A percentile compares a stretch with the other conserved stretches of the same genome.
Conservation (phyloP, 1,140 invertebrate species). For the Neodiprion pinetum region DNA sequence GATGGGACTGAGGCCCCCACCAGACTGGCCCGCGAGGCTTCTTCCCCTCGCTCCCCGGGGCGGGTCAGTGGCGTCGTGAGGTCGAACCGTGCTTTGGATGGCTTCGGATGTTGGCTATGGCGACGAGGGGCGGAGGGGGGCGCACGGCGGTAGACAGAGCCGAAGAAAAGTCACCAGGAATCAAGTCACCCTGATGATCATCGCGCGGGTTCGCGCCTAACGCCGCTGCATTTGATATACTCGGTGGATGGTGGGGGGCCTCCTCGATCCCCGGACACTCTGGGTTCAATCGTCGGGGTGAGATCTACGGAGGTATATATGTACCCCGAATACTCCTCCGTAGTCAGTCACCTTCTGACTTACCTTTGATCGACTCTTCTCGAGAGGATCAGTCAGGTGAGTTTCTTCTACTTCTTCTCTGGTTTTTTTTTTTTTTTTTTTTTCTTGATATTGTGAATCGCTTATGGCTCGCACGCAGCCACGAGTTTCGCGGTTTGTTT, state of each 20-base stretch:
- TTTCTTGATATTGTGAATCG: slow-evolving; percentile 3
- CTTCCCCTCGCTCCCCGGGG: slow-evolving; percentile 31
- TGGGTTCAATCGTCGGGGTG: slow-evolving; percentile 34
- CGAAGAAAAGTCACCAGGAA: slow-evolving; percentile 1
- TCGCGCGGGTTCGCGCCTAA: not conserved
- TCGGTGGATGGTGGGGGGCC: too few species aligned
- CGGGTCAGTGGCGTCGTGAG: slow-evolving; percentile 56
- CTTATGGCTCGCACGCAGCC: too few species aligned
- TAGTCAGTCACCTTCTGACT: slow-evolving; percentile 56
- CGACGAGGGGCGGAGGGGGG: not conserved
- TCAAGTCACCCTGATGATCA: not conserved
- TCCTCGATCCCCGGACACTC: too few species aligned
- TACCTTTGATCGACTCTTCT: slow-evolving; percentile 45
- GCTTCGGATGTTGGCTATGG: not conserved
- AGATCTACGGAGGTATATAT: slow-evolving; percentile 53
- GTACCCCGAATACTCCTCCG: slow-evolving; percentile 49
- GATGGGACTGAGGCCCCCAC: slow-evolving; percentile 8
- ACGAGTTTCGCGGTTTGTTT: too few species aligned
- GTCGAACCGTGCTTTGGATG: slow-evolving; percentile 35
- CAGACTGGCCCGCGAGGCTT: slow-evolving; percentile 10
- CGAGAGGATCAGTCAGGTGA: slow-evolving; percentile 51
- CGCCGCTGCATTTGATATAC: too few species aligned
- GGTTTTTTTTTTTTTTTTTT: slow-evolving; percentile 25
- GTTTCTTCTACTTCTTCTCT: slow-evolving; percentile 31
- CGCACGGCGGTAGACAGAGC: not conserved